A percentile compares a stretch with the other conserved stretches of the same genome.
Evolutionary conservation across 2,113 vertebrate genomes (phyloP).

Genomic region (Rhinogobius similis): DNA sequence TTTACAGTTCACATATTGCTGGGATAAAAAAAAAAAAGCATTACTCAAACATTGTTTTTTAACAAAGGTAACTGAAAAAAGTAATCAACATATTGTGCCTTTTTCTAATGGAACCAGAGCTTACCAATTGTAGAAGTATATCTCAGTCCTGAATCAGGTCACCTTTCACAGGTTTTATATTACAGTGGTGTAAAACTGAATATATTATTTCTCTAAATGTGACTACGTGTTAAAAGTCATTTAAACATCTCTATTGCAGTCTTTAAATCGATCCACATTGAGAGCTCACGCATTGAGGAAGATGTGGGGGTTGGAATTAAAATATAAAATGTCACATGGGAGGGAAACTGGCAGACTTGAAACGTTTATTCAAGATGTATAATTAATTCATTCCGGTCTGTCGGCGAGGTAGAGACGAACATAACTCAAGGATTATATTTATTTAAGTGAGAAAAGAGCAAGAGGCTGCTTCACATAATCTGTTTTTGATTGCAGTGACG

Average conservation of each 20-base stretch:
- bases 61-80: background rate
- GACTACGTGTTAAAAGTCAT: background rate
- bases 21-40: too few species aligned
- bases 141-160: too few species aligned
- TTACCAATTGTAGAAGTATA: too few species aligned
- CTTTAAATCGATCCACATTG: conserved; percentile 3
- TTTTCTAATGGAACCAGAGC: background rate
- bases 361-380: conserved; percentile 32
- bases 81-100: too few species aligned
- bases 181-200: too few species aligned
- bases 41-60: too few species aligned
- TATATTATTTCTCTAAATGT: background rate
- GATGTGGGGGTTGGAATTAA: conserved; percentile 18
- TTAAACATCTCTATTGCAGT: background rate
- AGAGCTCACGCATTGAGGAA: background rate
- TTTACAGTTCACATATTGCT: too few species aligned
- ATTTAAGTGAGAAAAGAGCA: conserved; percentile 1
- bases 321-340: conserved; percentile 24
- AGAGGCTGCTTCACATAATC: background rate
- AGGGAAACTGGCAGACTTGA: conserved; percentile 17
- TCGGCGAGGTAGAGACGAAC: conserved; percentile 8
- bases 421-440: conserved; percentile 16
- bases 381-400: conserved; percentile 28
- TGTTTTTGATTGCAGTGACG: conserved; percentile 1
- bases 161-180: too few species aligned